Conservation (phyloP, 1,140 invertebrate species). For the Zaprionus ornatus region DNA sequence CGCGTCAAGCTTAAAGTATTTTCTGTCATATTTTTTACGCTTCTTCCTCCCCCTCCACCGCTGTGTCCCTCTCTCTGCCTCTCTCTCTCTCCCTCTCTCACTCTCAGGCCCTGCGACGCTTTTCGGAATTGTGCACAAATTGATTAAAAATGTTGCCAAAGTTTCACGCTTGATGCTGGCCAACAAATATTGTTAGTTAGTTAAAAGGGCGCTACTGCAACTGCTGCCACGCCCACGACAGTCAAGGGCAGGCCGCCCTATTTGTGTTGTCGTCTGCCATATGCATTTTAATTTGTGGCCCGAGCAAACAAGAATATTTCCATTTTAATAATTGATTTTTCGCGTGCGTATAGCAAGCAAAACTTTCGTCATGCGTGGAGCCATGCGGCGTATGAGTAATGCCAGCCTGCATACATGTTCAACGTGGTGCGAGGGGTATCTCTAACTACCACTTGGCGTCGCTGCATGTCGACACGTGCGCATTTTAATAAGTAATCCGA, state of each 20-base stretch:
- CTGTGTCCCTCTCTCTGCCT: background rate
- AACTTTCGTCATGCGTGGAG: constrained; percentile 28
- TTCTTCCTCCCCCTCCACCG: background rate
- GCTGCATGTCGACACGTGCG: constrained; percentile 75
- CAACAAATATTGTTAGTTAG: constrained; percentile 67
- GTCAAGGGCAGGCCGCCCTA: constrained; percentile 14
- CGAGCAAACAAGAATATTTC: constrained; percentile 55
- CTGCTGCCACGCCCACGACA: constrained; percentile 25
- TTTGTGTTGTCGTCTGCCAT: constrained; percentile 51
- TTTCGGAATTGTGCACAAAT: constrained; percentile 47
- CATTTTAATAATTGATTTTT: constrained; percentile 82
- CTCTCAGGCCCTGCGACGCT: background rate
- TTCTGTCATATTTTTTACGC: constrained; percentile 60
- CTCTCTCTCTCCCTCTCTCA: background rate
- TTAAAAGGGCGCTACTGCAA: constrained; percentile 28
- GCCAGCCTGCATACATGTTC: constrained; percentile 48
- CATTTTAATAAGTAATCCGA: constrained; percentile 67
- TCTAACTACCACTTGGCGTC: constrained; percentile 69
- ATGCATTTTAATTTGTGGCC: constrained; percentile 60
- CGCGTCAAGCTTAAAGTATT: constrained; percentile 46
- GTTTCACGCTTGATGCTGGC: constrained; percentile 38
- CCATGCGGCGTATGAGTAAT: constrained; percentile 60
- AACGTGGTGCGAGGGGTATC: constrained; percentile 45
- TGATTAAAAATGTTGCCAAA: constrained; percentile 73
- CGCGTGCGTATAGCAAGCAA: constrained; percentile 59